A percentile compares a stretch with the other conserved stretches of the same genome.
These are phyloP conservation scores for Cantharis nigra DNA, from an alignment of 2,888 invertebrate genomes.

Conservation along the genomic window DNA sequence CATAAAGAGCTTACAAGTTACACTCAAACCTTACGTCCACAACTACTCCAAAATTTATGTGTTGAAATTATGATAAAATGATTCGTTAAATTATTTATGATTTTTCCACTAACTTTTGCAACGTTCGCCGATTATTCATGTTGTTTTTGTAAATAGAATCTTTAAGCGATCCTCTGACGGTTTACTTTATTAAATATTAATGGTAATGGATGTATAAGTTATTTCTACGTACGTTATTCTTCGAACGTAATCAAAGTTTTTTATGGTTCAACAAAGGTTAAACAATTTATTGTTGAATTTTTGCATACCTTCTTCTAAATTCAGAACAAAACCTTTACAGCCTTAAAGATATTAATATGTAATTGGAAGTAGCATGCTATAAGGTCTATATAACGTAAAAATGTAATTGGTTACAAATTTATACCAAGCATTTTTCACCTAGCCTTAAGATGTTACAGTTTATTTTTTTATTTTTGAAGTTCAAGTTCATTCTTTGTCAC, in stretches of 20 bases:
- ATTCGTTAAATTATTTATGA: constrained; percentile 58
- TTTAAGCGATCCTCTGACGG: constrained; percentile 41
- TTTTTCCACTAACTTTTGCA: constrained; percentile 54
- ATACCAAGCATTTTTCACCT: neutral
- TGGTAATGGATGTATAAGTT: constrained; percentile 37
- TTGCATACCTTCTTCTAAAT: neutral
- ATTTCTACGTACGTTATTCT: constrained; percentile 25
- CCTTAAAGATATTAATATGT: neutral
- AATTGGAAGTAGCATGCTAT: neutral
- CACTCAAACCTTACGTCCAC: constrained; percentile 32
- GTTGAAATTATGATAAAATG: constrained; percentile 56
- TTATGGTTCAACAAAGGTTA: constrained; percentile 4
- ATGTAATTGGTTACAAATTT: neutral
- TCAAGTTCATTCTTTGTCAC: neutral
- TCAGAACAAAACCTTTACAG: neutral
- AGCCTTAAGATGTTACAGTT: neutral
- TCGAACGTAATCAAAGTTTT: constrained; percentile 7
- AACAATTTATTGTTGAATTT: neutral
- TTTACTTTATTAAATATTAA: constrained; percentile 44
- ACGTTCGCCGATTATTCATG: constrained; percentile 36
- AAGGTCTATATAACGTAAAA: neutral
- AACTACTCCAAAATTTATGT: constrained; percentile 54
- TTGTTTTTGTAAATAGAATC: constrained; percentile 40
- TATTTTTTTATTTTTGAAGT: neutral
- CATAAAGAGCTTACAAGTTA: constrained; percentile 14